Evolutionary conservation across 2,888 invertebrate species (phyloP).

Genomic region (Patella caerulea): DNA sequence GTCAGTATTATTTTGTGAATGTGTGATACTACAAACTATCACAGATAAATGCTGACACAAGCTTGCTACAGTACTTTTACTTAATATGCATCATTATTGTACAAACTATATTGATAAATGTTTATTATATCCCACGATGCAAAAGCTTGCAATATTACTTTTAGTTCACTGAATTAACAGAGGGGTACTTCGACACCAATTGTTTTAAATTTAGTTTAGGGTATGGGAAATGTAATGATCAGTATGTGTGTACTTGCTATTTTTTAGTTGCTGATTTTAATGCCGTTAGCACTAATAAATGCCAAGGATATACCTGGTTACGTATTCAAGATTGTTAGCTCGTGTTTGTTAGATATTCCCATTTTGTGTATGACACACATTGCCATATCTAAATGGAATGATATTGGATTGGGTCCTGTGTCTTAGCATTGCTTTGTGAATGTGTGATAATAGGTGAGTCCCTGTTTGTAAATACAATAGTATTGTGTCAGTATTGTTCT

Average conservation of each 20-base stretch:
- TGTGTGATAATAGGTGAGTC: no score
- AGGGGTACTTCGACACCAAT: no score
- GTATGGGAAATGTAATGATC: not conserved
- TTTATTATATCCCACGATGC: no score
- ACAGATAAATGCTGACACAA: not conserved
- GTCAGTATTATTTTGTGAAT: not conserved
- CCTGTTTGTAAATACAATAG: no score
- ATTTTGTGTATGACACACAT: no score
- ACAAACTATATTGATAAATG: not conserved
- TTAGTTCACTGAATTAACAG: no score
- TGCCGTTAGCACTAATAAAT: slow-evolving; percentile 11
- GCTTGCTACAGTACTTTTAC: not conserved
- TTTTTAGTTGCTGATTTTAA: not conserved
- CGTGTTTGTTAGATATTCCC: no score
- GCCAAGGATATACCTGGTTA: slow-evolving; percentile 2
- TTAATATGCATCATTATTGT: not conserved
- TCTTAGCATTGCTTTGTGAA: no score
- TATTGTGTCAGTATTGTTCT: no score
- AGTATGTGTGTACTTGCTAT: not conserved
- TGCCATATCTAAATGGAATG: no score
- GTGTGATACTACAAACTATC: not conserved
- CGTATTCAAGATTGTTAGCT: not conserved
- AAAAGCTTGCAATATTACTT: no score
- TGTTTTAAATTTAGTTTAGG: not conserved
- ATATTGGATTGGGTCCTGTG: no score